Conservation (phyloP, 92 coral and sea anemone genomes). For the Chrysogorgia sp. region DNA sequence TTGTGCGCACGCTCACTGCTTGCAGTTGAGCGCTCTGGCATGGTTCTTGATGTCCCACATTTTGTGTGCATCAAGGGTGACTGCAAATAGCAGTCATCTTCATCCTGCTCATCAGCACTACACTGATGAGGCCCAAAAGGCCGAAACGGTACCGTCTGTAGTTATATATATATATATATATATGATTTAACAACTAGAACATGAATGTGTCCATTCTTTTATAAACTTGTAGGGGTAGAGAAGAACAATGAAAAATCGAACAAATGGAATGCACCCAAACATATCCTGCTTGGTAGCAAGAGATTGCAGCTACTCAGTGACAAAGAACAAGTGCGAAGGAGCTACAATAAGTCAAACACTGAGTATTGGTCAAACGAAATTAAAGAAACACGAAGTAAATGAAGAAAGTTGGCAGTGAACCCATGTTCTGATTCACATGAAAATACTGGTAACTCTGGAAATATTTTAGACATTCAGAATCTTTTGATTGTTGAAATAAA, state of each 20-base stretch:
- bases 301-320: neutral
- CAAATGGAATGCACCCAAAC: conserved; percentile 35
- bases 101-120: no score
- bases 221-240: conserved; percentile 21
- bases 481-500: neutral
- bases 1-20: no score
- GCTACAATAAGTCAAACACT: neutral
- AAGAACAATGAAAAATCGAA: conserved; percentile 26
- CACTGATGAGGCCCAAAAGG: no score
- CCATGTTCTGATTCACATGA: neutral
- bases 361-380: conserved; percentile 26
- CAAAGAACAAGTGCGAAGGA: neutral
- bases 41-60: no score
- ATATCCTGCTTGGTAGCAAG: conserved; percentile 6
- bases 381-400: conserved; percentile 19
- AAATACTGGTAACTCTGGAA: neutral
- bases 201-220: no score
- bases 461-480: neutral
- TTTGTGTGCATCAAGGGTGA: no score
- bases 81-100: no score
- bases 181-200: no score
- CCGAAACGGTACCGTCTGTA: no score
- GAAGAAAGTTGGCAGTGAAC: neutral
- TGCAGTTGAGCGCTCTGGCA: no score
- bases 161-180: no score